A percentile compares a stretch with the other conserved stretches of the same genome.
Evolutionary conservation across 2,888 invertebrate genomes (phyloP).

Genomic region (Hypomecis atomaria): DNA sequence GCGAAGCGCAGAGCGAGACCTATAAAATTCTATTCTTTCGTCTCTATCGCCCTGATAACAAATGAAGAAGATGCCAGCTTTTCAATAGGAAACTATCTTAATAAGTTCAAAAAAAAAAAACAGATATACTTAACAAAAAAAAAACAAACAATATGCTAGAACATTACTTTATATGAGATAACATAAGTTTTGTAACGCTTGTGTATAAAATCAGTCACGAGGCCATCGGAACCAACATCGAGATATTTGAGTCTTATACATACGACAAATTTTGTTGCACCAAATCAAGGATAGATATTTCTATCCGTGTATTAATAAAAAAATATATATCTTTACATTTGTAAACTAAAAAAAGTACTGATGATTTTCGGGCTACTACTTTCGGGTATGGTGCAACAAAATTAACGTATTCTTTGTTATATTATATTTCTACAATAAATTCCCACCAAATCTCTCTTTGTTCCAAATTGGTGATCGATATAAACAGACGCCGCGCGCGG

Average conservation of each 20-base stretch:
- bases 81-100: too few relatives aligned
- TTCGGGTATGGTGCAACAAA: background rate
- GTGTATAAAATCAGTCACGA: conserved; percentile 51
- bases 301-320: background rate
- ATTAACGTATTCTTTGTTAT: background rate
- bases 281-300: background rate
- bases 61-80: too few relatives aligned
- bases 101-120: too few relatives aligned
- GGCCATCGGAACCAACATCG: conserved; percentile 42
- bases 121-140: too few relatives aligned
- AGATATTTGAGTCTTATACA: conserved; percentile 15
- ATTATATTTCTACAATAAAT: conserved; percentile 35
- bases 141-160: too few relatives aligned
- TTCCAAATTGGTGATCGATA: conserved; percentile 32
- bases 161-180: too few relatives aligned
- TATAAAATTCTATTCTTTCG: too few relatives aligned
- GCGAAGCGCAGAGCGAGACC: too few relatives aligned
- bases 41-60: too few relatives aligned
- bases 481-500: conserved; percentile 34
- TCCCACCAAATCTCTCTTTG: conserved; percentile 47
- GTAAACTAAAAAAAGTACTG: background rate
- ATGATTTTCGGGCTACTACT: too few relatives aligned
- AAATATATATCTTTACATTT: background rate
- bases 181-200: conserved; percentile 10
- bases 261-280: background rate